Base-by-base conservation (phyloP, 2,797 vertebrate genomes). In the Acrocephalus scirpaceus region DNA sequence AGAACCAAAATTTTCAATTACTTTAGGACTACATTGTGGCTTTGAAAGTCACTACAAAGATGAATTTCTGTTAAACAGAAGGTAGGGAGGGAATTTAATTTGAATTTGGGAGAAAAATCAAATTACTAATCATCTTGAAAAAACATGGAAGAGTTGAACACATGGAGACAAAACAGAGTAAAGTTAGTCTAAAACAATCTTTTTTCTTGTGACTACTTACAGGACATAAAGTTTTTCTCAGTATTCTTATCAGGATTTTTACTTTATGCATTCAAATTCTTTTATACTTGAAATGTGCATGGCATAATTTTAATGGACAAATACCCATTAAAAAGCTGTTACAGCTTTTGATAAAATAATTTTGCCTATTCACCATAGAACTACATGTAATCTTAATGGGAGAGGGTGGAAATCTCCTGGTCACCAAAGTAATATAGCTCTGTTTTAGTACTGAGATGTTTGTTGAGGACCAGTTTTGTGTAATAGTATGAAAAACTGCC, bases 21-120 rank as follows among this genome's bases (percentile, higher is more conserved):
- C 15, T 82, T 85, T 58, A 79, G 71, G 38, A 92, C 19, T 72
- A 50, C 66, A 47, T 12, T 71, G 66, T 86, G 89, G 16, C 53
- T 95, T 92, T 97, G 90, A 95, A 97, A 97, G 83, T 92, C 83
- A 73, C 83, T 92, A 57, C 36, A 96, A 96, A 92, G 86, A 93
- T 77, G 62, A 87, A 82, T 9, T 17, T 73, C 82, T 92, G 45
- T 23, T 89, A 81, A 90, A 71, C 76, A 96, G 86, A 95, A 93
- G 81, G 71, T 57, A 62, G 58, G 58, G 38, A 88, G 61, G 82
- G 70, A 80, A 92, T 83, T 95, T 96, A 76, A 92, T 95, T 96
- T 95, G 54, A 95, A 95, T 91, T 93, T 96, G 45, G 65, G 26
- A 92, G 40, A 85, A 69, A 95, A 95, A 89, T 86, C 36, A 92